Conservation (phyloP, 2,113 vertebrate species). For the Dicentrarchus labrax region DNA sequence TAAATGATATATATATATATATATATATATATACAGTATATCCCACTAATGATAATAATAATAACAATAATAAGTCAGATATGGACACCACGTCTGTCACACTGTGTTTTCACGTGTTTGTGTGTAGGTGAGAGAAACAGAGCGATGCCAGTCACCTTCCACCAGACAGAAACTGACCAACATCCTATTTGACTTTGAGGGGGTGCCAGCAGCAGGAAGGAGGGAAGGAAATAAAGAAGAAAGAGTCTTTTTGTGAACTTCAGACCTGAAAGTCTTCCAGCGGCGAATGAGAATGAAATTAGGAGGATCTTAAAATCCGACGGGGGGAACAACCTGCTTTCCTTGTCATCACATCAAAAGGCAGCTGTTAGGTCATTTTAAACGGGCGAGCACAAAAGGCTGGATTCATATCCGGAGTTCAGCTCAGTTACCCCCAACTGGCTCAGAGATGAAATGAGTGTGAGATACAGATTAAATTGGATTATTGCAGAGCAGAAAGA, state of each 20-base stretch:
- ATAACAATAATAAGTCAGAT: background rate
- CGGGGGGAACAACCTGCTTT: conserved; percentile 40
- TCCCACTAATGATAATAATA: background rate
- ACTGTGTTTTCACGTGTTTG: conserved; percentile 7
- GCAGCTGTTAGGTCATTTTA: conserved; percentile 10
- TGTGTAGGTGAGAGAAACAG: conserved; percentile 17
- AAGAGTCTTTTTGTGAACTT: conserved; percentile 66
- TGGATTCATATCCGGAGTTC: conserved; percentile 24
- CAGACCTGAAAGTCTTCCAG: conserved; percentile 58
- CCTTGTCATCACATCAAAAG: conserved; percentile 54
- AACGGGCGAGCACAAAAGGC: conserved; percentile 30
- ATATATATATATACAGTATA: background rate
- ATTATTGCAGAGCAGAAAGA: background rate
- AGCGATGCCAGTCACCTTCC: conserved; percentile 10
- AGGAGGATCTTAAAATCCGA: conserved; percentile 43
- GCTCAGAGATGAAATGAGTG: conserved; percentile 4
- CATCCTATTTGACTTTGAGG: conserved; percentile 65
- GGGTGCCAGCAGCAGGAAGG: conserved; percentile 67
- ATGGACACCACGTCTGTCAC: conserved; percentile 21
- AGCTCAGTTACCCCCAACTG: conserved; percentile 14
- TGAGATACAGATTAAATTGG: conserved; percentile 7
- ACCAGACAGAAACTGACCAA: conserved; percentile 46
- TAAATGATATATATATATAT: too few relatives aligned
- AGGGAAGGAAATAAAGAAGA: conserved; percentile 66
- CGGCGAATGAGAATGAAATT: conserved; percentile 60